Evolutionary conservation across 2,888 invertebrate species (phyloP), one percentile per base, ranked within the genome.

Genomic region (Hylaea fasciaria): DNA sequence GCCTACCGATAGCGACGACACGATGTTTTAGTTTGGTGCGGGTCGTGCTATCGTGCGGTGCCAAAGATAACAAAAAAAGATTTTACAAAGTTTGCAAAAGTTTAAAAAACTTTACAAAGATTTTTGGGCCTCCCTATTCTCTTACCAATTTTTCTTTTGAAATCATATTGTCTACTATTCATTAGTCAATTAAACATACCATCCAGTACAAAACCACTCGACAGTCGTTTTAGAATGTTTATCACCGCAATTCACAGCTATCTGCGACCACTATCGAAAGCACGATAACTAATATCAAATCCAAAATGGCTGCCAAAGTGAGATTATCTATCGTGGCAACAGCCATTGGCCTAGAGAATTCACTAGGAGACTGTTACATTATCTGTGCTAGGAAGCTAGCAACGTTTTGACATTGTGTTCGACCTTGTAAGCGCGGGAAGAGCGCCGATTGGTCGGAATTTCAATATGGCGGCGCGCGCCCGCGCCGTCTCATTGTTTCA

Each of bases 321-420:
- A 22, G 22, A 64, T 75, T 86, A 85, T 85, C 86, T 85, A 82
- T 84, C 81, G 76, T 87, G 85, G 86, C 74, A 83, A 88, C 83
- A 80, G 68, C 79, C 61, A 74, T 78, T 82, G 84, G 85, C 87
- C 86, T 89, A 88, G 85, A 85, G 80, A 80, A 82, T 78, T 83
- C 75, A 85, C 86, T 85, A 32, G 32, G n/a, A 7, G 1, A 32
- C 32, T 32, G 9, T 32, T 7, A 8, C 9, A 7, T 7, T 7
- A 32, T 32, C 32, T 32, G 32, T 32, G 32, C 32, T 32, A 89
- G 91, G 91, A 91, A 91, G 90, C 83, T 76, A 82, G 14, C 50
- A 35, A 43, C 50, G 78, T 86, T 91, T 90, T 91, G 91, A 91
- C 91, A 91, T 91, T 91, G 91, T 82, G 77, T 72, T 58, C 82